Evolutionary conservation across 2,888 invertebrate species (phyloP).

Genomic region (Hemistola chrysoprasaria): DNA sequence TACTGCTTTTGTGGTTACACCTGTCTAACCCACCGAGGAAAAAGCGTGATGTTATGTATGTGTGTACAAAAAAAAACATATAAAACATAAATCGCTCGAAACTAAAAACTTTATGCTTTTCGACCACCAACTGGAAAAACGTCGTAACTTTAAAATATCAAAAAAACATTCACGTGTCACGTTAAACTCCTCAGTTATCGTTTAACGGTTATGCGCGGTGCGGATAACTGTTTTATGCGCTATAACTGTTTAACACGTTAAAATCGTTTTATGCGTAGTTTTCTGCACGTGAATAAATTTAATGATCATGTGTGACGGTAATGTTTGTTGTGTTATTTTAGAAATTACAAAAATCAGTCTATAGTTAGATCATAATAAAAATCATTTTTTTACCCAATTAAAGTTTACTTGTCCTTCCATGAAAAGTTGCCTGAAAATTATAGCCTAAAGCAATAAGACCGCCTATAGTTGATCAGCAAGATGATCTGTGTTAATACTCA

Average conservation of each 20-base stretch:
- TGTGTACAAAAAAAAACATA: not conserved
- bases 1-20: too few relatives aligned
- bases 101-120: not conserved
- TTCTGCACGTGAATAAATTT: constrained; percentile 60
- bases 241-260: constrained; percentile 61
- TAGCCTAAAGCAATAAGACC: too few relatives aligned
- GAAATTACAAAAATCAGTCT: too few relatives aligned
- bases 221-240: constrained; percentile 58
- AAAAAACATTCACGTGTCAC: constrained; percentile 52
- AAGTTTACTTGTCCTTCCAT: too few relatives aligned
- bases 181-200: constrained; percentile 55
- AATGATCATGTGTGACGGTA: constrained; percentile 37
- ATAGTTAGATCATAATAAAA: too few relatives aligned
- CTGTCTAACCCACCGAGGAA: too few relatives aligned
- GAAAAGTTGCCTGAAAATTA: too few relatives aligned
- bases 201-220: constrained; percentile 52
- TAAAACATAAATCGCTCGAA: not conserved
- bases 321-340: constrained; percentile 30
- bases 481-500: too few relatives aligned
- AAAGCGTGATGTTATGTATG: too few relatives aligned
- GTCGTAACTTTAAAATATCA: constrained; percentile 26
- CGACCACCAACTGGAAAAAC: constrained; percentile 5
- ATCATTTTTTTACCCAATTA: too few relatives aligned
- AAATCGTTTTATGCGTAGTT: constrained; percentile 47
- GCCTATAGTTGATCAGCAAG: too few relatives aligned